phyloP scores from a whole-genome alignment of 2,888 invertebrate species.

The Orthosia gothica region DNA sequence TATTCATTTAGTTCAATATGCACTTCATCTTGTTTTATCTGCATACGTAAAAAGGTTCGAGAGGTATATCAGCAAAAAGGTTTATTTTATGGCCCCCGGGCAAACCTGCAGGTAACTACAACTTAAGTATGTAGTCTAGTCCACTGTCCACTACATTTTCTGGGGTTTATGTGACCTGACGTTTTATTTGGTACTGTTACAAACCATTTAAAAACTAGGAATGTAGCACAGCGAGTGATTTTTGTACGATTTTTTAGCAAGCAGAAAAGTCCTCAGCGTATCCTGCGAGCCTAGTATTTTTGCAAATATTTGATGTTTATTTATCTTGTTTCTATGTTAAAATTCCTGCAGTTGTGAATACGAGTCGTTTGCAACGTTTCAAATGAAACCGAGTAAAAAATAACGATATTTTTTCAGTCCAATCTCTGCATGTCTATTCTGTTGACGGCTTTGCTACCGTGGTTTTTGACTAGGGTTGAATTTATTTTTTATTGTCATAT shows the following conservation, averaged over 20 bases:
- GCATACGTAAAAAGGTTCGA: conserved; percentile 41
- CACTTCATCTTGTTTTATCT: conserved; percentile 56
- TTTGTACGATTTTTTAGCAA: conserved; percentile 38
- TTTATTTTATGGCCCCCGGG: conserved; percentile 36
- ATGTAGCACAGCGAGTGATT: conserved; percentile 34
- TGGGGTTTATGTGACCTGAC: conserved; percentile 43
- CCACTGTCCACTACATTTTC: conserved; percentile 18
- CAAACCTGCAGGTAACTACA: conserved; percentile 30
- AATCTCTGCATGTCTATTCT: too few relatives aligned
- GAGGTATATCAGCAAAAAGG: conserved; percentile 39
- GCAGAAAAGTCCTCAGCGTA: conserved; percentile 23
- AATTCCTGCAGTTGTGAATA: conserved; percentile 17
- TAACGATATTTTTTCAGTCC: too few relatives aligned
- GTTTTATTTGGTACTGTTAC: conserved; percentile 54
- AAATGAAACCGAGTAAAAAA: too few relatives aligned
- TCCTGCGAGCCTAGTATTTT: not conserved
- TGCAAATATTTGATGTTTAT: conserved; percentile 45
- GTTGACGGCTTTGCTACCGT: too few relatives aligned
- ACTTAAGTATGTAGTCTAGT: conserved; percentile 21
- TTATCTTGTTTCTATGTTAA: conserved; percentile 27
- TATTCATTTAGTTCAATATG: conserved; percentile 47
- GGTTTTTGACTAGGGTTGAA: too few relatives aligned
- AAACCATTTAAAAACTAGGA: conserved; percentile 57
- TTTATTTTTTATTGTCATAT: too few relatives aligned
- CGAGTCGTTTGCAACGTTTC: conserved; percentile 17